Conservation (phyloP, 2,888 invertebrate genomes). For the Amaurobius ferox region DNA sequence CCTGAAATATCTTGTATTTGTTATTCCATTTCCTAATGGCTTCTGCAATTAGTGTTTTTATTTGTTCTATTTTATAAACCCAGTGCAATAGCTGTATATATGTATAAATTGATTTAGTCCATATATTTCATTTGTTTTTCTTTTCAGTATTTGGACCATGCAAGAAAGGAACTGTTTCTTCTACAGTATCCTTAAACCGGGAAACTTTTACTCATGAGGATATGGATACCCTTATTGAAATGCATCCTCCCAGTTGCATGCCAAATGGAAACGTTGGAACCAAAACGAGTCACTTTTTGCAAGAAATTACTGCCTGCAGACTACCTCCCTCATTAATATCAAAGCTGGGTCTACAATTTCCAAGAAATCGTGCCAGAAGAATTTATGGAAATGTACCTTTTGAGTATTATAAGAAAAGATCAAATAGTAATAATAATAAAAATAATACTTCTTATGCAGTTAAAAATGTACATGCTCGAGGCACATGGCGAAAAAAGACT, state of each 20-base stretch:
- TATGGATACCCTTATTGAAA: slow-evolving; percentile 76
- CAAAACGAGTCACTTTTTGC: slow-evolving; percentile 79
- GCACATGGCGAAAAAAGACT: neutral
- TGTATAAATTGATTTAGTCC: no score
- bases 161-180: slow-evolving; percentile 74
- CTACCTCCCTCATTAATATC: slow-evolving; percentile 79
- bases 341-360: slow-evolving; percentile 78
- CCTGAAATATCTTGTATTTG: no score
- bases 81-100: no score
- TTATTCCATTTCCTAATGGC: no score
- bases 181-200: slow-evolving; percentile 75
- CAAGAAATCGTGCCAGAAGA: slow-evolving; percentile 76
- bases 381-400: slow-evolving; percentile 79
- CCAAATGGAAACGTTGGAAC: slow-evolving; percentile 81
- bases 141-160: neutral
- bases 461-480: slow-evolving; percentile 4
- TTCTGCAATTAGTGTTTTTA: no score
- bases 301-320: slow-evolving; percentile 79
- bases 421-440: neutral
- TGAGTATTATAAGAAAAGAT: slow-evolving; percentile 76
- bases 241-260: slow-evolving; percentile 78
- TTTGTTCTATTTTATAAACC: no score
- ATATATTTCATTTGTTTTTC: no score
- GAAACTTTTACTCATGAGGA: slow-evolving; percentile 76
- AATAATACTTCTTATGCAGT: no score